Base-by-base conservation (phyloP, 2,113 vertebrate species). In the Alectura lathami region DNA sequence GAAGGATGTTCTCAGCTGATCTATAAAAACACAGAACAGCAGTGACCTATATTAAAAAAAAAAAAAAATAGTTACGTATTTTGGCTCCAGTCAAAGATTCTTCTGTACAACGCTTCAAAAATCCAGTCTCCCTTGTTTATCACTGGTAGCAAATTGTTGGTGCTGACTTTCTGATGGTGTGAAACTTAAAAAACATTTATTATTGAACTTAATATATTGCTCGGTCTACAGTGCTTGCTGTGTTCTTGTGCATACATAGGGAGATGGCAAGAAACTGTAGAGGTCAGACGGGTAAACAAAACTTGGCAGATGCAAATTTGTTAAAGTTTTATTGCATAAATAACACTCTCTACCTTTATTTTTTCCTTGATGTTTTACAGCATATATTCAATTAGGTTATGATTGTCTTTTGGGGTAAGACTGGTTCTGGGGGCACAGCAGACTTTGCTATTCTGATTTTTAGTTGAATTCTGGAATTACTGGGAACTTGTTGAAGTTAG, bases 41-140 rank as follows among this genome's bases (percentile, higher is more conserved):
- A 88, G 11, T 91, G 94, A 96, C 94, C 91, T 93, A 86, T 95
- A 96, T 96, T 74, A 67, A 88, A 93, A 88, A 93, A 93, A 81
- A 91, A 42, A 54, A 32, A 53, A 54, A 42, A 23, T 32, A 74
- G 34, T 70, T 88, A 32, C 54, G 63, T 6, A 1, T 88, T 88
- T 91, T 45, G 73, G 60, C 86, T 86, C 69, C 63, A 82, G 62
- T 36, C 42, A 68, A 43, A 40, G 43, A 60, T 70, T 83, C 21
- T 96, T 88, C 85, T 27, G 16, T 70, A 27, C 60, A 83, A 9
- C 42, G 50, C 38, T 75, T 24, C 17, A 70, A 75, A 94, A 88
- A 42, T 67, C 36, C 47, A 4, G 1, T 69, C 48, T 66, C 34
- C 45, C n/a, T 79, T 29, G 34, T 66, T 12, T 13, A 50, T 47